Evolutionary conservation across 30 jellyfish, hydroid and myxozoan genomes (phyloP).

Genomic region (Sanderia malayensis): DNA sequence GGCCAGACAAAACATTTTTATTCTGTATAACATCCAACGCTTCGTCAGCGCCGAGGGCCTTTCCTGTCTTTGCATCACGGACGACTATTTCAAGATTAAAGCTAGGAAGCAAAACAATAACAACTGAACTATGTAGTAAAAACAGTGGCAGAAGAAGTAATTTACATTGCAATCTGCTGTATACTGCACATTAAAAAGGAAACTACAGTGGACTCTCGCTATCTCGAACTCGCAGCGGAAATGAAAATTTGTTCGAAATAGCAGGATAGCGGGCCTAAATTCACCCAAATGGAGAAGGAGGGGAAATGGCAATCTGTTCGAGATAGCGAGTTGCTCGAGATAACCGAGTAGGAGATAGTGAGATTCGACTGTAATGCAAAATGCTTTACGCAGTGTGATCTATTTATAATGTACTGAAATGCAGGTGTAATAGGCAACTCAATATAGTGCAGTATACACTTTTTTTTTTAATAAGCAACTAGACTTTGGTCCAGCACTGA

Average conservation of each 20-base stretch:
- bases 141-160: too few species aligned
- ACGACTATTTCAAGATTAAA: not conserved
- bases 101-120: not conserved
- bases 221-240: too few species aligned
- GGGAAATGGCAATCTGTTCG: not conserved
- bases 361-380: not conserved
- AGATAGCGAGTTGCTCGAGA: not conserved
- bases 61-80: not conserved
- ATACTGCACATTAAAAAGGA: not conserved
- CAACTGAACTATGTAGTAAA: not conserved
- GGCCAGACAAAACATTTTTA: not conserved
- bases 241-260: too few species aligned
- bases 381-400: too few species aligned
- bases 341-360: not conserved
- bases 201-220: too few species aligned
- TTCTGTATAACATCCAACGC: constrained; percentile 1
- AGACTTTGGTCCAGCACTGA: too few species aligned
- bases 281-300: not conserved
- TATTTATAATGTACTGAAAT: too few species aligned
- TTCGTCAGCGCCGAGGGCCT: constrained; percentile 3
- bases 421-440: too few species aligned
- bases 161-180: too few species aligned
- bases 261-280: not conserved
- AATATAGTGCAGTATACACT: too few species aligned
- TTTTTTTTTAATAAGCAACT: too few species aligned